Base-by-base conservation (phyloP, 2,113 vertebrate genomes). In the Cromileptes altivelis region DNA sequence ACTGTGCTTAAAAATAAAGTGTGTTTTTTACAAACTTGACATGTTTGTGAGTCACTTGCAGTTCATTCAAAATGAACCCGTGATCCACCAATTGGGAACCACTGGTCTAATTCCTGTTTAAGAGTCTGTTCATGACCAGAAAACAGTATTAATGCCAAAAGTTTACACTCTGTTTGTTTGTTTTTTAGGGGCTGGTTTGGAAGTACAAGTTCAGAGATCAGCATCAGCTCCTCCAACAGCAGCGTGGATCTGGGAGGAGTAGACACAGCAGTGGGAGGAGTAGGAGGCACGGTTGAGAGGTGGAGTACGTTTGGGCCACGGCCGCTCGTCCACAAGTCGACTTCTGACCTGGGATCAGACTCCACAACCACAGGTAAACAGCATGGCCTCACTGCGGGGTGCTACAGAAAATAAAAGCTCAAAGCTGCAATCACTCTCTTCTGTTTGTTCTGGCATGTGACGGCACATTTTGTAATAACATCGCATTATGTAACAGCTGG, bases 291-390 rank as follows among this genome's bases (percentile, higher is more conserved):
- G 1, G 91, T 96, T 1, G 98, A 99, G 37, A 96, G 95, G 47
- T 99, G 98, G 98, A 94, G 96, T 17, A 69, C 96, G 37, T 99
- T 99, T 84, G 96, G 95, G 57, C 95, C 97, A 0, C 95, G 95
- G 58, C 85, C 96, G 5, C 81, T 70, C 2, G 81, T 97, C 45
- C 97, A 97, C 85, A 98, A 96, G 88, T 96, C 97, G 0, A 89
- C 90, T 61, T 96, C 93, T 64, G 98, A 98, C 75, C 88, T 97
- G 56, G 97, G 97, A 95, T 92, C 91, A 30, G 93, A 95, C 9
- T 25, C 84, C 0, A 40, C 75, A 0, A 0, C 53, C 15, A 4
- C 89, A 90, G 95, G 95, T 94, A 81, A 77, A 69, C 17, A 0
- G 1, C 23, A 17, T 45, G 1, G 0, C 33, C 23, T 47, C 42